Base-by-base conservation (phyloP, 2,797 vertebrate species). In the Anguilla megastoma region DNA sequence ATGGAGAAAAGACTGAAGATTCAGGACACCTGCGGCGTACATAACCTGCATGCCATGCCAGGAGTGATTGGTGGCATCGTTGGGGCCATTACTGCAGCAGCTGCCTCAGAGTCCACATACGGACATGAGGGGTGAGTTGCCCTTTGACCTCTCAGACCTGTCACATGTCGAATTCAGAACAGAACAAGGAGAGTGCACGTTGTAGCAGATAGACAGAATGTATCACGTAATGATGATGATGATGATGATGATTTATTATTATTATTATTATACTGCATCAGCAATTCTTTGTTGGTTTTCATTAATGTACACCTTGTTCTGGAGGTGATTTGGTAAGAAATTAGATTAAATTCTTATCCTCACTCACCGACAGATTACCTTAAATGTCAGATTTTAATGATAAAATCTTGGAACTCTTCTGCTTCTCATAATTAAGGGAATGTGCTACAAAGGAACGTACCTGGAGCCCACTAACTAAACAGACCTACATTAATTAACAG, bases 1-100 rank as follows among this genome's bases (percentile, higher is more conserved):
- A 90, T 99, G 95, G 97, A 98, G 85, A 96, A 97, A 87, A 89
- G 92, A 86, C 89, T 99, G 79, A 96, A 95, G 88, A 97, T 99
- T 91, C 99, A 99, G 89, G 99, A 99, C 92, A 99, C 98, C 0
- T 99, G 98, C 66, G 99, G 99, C 60, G 93, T 99, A 91, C 97
- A 99, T 93, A 99, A 99, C 93, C 97, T 99, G 33, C 99, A 99
- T 0, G 99, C 95, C 85, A 96, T 99, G 94, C 99, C 99, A 0
- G 99, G 98, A 30, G 88, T 99, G 84, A 96, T 99, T 24, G 99
- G 99, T 0, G 97, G 97, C 88, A 97, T 99, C 2, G 98, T 98
- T 76, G 99, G 99, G 0, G 98, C 98, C 1, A 96, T 99, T 90
- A 97, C 97, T 0, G 98, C 97, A 0, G 97, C 98, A 1, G 93